Evolutionary conservation across 2,113 vertebrate genomes (phyloP).

Genomic region (Capreolus pygargus): DNA sequence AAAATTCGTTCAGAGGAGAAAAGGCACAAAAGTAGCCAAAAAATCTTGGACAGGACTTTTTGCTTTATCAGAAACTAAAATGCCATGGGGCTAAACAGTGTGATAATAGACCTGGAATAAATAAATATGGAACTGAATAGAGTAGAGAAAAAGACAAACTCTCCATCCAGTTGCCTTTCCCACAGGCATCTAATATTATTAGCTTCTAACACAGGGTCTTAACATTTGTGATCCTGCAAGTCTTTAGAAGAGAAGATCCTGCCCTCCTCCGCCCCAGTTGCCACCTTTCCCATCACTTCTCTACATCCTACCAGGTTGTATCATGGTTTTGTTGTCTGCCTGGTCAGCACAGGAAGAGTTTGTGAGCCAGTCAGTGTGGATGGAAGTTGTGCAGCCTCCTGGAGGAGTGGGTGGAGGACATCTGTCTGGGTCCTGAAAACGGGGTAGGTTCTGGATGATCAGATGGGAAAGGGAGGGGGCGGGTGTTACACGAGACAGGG

Average conservation of each 20-base stretch:
- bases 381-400: background rate
- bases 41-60: background rate
- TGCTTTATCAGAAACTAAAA: background rate
- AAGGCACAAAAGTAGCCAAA: background rate
- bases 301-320: background rate
- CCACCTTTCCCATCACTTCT: background rate
- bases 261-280: background rate
- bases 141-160: background rate
- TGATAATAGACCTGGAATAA: background rate
- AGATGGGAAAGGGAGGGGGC: background rate
- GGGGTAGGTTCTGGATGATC: background rate
- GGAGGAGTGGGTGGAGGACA: background rate
- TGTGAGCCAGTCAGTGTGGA: background rate
- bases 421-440: background rate
- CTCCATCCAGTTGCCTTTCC: background rate
- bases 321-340: background rate
- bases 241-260: background rate
- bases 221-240: background rate
- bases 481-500: background rate
- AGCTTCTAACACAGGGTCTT: background rate
- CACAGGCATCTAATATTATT: background rate
- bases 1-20: background rate
- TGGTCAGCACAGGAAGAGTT: background rate
- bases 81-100: background rate
- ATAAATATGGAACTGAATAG: background rate